phyloP scores from a whole-genome alignment of 2,113 vertebrate genomes.

The Bos taurus region DNA sequence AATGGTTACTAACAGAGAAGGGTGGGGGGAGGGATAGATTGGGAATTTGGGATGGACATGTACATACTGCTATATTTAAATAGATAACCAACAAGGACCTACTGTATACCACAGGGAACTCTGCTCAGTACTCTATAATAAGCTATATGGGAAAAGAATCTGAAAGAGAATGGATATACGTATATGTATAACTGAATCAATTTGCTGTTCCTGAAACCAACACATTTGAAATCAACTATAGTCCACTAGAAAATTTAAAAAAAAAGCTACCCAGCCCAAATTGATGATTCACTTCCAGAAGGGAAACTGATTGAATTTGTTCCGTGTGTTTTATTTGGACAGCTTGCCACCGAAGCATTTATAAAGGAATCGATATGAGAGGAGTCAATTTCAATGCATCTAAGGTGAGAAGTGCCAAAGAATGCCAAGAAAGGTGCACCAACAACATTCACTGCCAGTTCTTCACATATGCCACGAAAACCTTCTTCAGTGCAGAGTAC shows the following conservation, averaged over 20 bases:
- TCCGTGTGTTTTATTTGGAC: neutral
- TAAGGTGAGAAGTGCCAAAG: constrained; percentile 59
- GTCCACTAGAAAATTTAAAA: neutral
- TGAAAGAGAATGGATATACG: neutral
- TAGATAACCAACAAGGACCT: neutral
- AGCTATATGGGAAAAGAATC: neutral
- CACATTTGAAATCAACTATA: neutral
- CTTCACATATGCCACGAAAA: constrained; percentile 78
- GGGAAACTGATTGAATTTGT: neutral
- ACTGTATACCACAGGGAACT: neutral
- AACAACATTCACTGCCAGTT: constrained; percentile 79
- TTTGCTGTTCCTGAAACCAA: neutral
- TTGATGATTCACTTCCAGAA: neutral
- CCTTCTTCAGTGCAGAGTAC: constrained; percentile 47
- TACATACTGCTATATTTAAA: neutral
- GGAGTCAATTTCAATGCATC: constrained; percentile 75
- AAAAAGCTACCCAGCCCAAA: neutral
- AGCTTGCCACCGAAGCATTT: constrained; percentile 78
- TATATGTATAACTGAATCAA: neutral
- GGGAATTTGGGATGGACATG: neutral
- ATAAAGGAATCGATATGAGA: constrained; percentile 80
- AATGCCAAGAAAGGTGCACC: constrained; percentile 81
- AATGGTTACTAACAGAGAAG: neutral
- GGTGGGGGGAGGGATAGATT: neutral
- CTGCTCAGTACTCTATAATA: neutral